phyloP scores from a whole-genome alignment of 2,797 vertebrate genomes.

The Phalloptychus januarius region DNA sequence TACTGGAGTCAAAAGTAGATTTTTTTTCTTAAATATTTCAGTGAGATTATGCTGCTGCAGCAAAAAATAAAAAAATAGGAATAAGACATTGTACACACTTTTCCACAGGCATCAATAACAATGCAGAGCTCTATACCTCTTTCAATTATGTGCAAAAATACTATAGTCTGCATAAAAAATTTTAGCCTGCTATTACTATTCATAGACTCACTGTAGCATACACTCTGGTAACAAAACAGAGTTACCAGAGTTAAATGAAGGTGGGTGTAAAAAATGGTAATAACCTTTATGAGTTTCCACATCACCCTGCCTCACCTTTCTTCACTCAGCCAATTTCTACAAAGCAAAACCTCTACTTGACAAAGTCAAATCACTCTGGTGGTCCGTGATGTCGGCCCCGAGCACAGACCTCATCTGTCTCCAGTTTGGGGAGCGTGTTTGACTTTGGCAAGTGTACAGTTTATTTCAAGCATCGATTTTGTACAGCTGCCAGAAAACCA shows the following conservation, averaged over 20 bases:
- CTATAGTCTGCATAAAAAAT: not conserved
- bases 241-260: not conserved
- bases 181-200: not conserved
- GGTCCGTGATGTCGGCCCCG: conserved; percentile 42
- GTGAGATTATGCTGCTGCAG: not conserved
- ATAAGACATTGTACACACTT: not conserved
- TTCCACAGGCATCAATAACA: not conserved
- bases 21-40: not conserved
- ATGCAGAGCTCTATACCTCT: not conserved
- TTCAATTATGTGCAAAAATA: not conserved
- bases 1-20: not conserved
- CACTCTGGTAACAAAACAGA: not conserved
- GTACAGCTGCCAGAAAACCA: conserved; percentile 70
- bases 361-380: conserved; percentile 66
- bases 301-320: not conserved
- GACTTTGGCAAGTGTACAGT: conserved; percentile 63
- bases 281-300: not conserved
- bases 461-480: conserved; percentile 79
- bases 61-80: not conserved
- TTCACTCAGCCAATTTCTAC: conserved; percentile 35
- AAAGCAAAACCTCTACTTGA: conserved; percentile 42
- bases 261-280: not conserved
- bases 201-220: not conserved
- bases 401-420: conserved; percentile 59
- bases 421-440: conserved; percentile 64